phyloP scores from a whole-genome alignment of 2,113 vertebrate species.

The Plotosus lineatus region DNA sequence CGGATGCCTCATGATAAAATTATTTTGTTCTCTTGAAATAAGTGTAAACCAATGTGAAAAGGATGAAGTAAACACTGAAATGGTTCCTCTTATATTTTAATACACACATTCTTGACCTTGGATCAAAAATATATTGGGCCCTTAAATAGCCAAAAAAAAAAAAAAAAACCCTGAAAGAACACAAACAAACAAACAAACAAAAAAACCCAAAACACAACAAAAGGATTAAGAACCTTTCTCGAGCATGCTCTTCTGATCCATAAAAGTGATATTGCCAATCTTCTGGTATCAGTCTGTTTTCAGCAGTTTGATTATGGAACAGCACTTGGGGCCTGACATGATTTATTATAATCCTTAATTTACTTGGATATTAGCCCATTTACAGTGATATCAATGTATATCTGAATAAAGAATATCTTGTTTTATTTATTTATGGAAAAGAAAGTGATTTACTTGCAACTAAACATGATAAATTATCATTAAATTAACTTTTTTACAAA shows the following conservation, averaged over 20 bases:
- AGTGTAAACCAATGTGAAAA: neutral
- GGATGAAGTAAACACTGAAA: neutral
- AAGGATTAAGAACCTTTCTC: neutral
- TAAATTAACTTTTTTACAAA: no score
- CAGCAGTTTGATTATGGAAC: neutral
- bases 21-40: neutral
- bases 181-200: no score
- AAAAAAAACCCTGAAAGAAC: no score
- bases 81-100: neutral
- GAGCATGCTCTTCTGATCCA: neutral
- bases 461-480: no score
- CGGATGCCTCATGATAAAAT: neutral
- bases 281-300: neutral
- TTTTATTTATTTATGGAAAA: no score
- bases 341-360: no score
- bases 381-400: no score
- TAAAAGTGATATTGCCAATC: neutral
- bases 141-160: neutral
- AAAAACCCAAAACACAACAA: no score
- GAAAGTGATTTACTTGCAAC: no score
- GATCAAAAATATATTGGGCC: neutral
- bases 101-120: neutral
- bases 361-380: no score
- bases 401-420: no score
- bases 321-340: constrained; percentile 3